A percentile compares a stretch with the other conserved stretches of the same genome.
Conservation (phyloP, 2,888 invertebrate genomes). For the Nephrocerus scutellatus region DNA sequence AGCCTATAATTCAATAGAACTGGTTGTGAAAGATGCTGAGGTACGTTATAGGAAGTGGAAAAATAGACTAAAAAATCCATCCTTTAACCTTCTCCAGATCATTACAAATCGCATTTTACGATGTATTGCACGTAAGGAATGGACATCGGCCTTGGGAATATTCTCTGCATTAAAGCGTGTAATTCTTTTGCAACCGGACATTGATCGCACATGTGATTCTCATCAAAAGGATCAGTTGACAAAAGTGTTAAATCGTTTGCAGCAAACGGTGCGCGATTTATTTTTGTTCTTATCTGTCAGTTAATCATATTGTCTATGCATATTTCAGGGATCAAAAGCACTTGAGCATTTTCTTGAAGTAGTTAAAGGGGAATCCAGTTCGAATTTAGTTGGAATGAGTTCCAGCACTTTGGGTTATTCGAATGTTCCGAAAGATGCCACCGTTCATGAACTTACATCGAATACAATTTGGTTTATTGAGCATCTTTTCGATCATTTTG, state of each 20-base stretch:
- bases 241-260: constrained; percentile 65
- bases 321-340: constrained; percentile 70
- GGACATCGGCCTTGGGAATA: constrained; percentile 69
- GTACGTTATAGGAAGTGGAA: too few relatives aligned
- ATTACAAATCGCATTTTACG: constrained; percentile 69
- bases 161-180: constrained; percentile 78
- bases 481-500: constrained; percentile 71
- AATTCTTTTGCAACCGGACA: constrained; percentile 67
- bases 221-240: constrained; percentile 64
- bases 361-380: constrained; percentile 67
- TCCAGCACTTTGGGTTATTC: constrained; percentile 36
- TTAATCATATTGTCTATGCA: not conserved
- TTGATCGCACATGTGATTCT: constrained; percentile 69
- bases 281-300: constrained; percentile 7
- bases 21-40: constrained; percentile 81
- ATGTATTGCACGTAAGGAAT: constrained; percentile 70
- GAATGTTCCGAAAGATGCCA: constrained; percentile 81
- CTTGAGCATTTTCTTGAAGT: constrained; percentile 90
- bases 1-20: constrained; percentile 75
- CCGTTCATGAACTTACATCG: constrained; percentile 92
- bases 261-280: constrained; percentile 58
- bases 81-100: constrained; percentile 47
- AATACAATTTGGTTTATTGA: constrained; percentile 90
- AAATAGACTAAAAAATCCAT: not conserved
- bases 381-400: constrained; percentile 57